Evolutionary conservation across 1,140 invertebrate species (phyloP).

Genomic region (Diorhabda elongata): DNA sequence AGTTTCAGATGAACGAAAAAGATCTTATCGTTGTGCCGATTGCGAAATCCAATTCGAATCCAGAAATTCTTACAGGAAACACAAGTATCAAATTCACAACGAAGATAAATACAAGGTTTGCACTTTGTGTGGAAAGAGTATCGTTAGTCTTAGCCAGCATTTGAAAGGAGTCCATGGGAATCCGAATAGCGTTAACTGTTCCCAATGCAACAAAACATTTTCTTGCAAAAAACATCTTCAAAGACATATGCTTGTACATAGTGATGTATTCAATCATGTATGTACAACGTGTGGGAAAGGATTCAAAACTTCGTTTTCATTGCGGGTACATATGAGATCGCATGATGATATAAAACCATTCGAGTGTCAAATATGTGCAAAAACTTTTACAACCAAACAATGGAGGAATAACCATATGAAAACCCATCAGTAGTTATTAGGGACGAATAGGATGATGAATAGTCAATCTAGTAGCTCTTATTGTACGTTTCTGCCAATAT

Average conservation of each 20-base stretch:
- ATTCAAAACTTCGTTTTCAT: constrained; percentile 37
- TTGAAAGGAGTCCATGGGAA: constrained; percentile 18
- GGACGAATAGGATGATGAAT: too few relatives aligned
- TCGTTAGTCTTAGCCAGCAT: constrained; percentile 15
- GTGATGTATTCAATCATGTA: constrained; percentile 62
- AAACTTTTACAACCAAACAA: constrained; percentile 45
- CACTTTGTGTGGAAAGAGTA: constrained; percentile 21
- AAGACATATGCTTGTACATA: constrained; percentile 62
- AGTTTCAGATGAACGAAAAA: neutral
- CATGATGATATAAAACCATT: constrained; percentile 70
- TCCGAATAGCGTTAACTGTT: constrained; percentile 21
- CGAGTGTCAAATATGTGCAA: constrained; percentile 57
- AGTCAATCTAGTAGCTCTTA: too few relatives aligned
- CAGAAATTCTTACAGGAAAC: constrained; percentile 9
- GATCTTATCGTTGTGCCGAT: neutral
- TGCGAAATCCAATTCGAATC: constrained; percentile 9
- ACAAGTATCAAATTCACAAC: constrained; percentile 7
- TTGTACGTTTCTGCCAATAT: too few relatives aligned
- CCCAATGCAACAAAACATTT: constrained; percentile 23
- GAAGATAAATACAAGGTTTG: constrained; percentile 22
- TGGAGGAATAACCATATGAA: constrained; percentile 31
- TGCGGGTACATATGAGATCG: constrained; percentile 54
- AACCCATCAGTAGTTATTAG: constrained; percentile 11
- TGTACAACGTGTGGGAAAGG: constrained; percentile 53
- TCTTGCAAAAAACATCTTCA: constrained; percentile 24